Base-by-base conservation (phyloP, 2,888 invertebrate genomes). In the Cristatella mucedo region DNA sequence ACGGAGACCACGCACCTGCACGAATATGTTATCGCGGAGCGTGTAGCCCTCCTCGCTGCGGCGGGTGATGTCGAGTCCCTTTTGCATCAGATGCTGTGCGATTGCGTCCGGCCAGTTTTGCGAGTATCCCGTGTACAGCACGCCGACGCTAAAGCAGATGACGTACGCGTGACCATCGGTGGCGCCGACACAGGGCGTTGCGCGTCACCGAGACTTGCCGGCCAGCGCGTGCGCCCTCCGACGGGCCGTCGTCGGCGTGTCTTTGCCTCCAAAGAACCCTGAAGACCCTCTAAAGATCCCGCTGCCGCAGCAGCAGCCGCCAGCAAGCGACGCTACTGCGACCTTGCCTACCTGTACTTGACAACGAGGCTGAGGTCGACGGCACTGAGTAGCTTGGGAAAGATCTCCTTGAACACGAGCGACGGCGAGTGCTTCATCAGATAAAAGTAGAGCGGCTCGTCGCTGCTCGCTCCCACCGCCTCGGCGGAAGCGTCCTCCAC, bases 351-450 rank as follows among this genome's bases (percentile, higher is more conserved):
- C 36, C 18, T 36, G 24, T 26, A 36, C 26, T 13, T 21, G 15
- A 26, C 26, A 4, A 36, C 18, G 4, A 36, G 36, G 15, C 26
- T 36, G 16, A 36, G 24, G 19, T 36, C 36, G 5, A 29, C 24
- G 22, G 13, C 26, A 15, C 26, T 29, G 13, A 36, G 22, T 4
- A 36, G 36, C 4, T 15, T 36, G 18, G 5, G 5, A 18, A 36
- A 36, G 4, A 36, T 22, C 4, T 22, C 24, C 13, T 29, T 36
- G 15, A 16, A 36, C 21, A 36, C 36, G 3, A 36, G 5, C 15
- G 36, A 36, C 4, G 36, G 36, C 15, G 22, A 26, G 24, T 36
- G 22, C 36, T 36, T 36, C 36, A 36, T 36, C 4, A 36, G 24
- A 36, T 21, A 19, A 19, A 36, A 36, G 24, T 36, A 36, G 21